Conservation (phyloP, 1,140 invertebrate species). For the Apis laboriosa region DNA sequence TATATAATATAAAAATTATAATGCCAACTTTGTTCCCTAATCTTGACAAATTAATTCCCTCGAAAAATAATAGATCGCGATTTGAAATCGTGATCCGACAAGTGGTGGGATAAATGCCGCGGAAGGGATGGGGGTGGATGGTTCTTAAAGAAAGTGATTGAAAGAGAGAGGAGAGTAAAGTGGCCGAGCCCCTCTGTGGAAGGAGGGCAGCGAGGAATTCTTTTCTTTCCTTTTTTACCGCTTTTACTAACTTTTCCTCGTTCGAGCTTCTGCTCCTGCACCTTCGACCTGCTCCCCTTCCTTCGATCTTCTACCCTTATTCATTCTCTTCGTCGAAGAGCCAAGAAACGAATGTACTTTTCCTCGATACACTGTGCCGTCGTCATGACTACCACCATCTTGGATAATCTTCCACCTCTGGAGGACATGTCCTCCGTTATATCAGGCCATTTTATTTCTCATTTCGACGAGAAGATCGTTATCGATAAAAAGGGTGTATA, state of each 20-base stretch:
- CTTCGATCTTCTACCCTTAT: constrained; percentile 29
- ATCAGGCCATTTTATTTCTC: constrained; percentile 55
- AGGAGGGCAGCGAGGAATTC: neutral
- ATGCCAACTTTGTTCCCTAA: neutral
- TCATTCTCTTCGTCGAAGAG: constrained; percentile 32
- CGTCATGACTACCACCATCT: constrained; percentile 62
- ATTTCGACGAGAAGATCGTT: neutral
- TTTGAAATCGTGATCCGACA: constrained; percentile 5
- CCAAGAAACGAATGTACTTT: constrained; percentile 57
- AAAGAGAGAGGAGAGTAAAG: constrained; percentile 24
- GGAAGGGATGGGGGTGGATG: constrained; percentile 12
- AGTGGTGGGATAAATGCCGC: constrained; percentile 21
- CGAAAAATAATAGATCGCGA: neutral
- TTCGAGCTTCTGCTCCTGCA: constrained; percentile 5
- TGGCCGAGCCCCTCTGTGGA: constrained; percentile 3
- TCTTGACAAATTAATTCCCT: neutral
- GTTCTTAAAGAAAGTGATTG: constrained; percentile 8
- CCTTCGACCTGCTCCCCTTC: constrained; percentile 4
- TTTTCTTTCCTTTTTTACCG: neutral
- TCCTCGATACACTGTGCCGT: constrained; percentile 67
- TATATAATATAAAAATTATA: neutral
- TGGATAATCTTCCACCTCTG: constrained; percentile 62
- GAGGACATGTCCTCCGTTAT: constrained; percentile 51
- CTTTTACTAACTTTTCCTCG: constrained; percentile 7
- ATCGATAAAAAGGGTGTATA: too few species aligned